Evolutionary conservation across 1,140 invertebrate genomes (phyloP), one percentile per base, ranked within the genome.

Genomic region (Trachymyrmex cornetzi): DNA sequence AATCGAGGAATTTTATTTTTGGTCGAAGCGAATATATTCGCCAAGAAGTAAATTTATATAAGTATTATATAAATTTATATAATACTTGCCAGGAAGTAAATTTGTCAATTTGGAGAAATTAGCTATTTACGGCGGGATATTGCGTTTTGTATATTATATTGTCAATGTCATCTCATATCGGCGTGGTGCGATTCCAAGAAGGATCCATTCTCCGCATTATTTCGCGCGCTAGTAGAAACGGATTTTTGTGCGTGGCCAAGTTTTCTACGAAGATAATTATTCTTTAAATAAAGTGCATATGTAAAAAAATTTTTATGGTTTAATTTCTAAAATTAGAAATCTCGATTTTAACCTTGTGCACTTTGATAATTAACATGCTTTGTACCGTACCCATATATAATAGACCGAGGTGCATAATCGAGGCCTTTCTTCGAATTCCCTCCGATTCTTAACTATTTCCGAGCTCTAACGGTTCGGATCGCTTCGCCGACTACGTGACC

Each of bases 381-480:
- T 48, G 44, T 69, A 69, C 2, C 24, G 6, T 50, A 50, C 5
- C 27, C 30, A 27, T 48, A 16, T 30, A 38, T 53, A 53, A 61
- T 61, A 12, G 57, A 53, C 34, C 1, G 9, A 82, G 79, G 0
- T 57, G 67, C 67, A 72, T 72, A 59, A 72, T 71, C 19, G 30
- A 44, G 34, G 12, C 19, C 53, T 61, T 61, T 82, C 55, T 22
- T 74, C 38, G 67, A 74, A 82, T 48, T 74, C 77, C 44, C 38
- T 79, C 24, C 24, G 34, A 59, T 34, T 82, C 55, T 30, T 22
- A 38, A 75, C 24, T 50, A 61, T 63, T 74, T 50, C 9, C 69
- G 53, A 50, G 24, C 30, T 38, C 53, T 22, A 30, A 19, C 53
- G 57, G 55, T 4, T 30, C 48, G 22, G 30, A n/a, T 55, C 24